Conservation (phyloP, 2,888 invertebrate species). For the Melanostoma mellinum region DNA sequence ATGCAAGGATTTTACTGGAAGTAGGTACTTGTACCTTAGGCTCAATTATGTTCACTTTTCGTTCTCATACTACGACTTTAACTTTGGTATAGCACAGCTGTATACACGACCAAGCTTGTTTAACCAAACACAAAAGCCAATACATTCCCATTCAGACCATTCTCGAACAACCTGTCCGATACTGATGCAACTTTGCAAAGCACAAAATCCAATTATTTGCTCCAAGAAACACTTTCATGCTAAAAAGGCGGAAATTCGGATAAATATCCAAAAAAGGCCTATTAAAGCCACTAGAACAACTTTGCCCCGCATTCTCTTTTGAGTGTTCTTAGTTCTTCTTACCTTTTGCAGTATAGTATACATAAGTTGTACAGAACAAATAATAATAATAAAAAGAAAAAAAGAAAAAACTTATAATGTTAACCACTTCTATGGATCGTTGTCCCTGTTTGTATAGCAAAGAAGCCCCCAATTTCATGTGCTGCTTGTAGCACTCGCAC, state of each 20-base stretch:
- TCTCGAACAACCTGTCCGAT: slow-evolving; percentile 8
- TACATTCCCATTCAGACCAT: neutral
- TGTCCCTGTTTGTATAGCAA: slow-evolving; percentile 35
- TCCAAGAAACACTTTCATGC: slow-evolving; percentile 27
- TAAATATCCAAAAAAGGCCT: slow-evolving; percentile 42
- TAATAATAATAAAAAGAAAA: slow-evolving; percentile 5
- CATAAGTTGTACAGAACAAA: neutral
- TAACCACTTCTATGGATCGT: slow-evolving; percentile 50
- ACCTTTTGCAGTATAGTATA: neutral
- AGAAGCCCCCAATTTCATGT: slow-evolving; percentile 26
- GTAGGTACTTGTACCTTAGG: too few species aligned
- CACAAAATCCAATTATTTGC: slow-evolving; percentile 46
- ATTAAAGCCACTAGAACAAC: slow-evolving; percentile 43
- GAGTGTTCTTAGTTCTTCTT: slow-evolving; percentile 13
- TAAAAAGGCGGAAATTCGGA: slow-evolving; percentile 39
- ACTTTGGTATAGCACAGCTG: too few species aligned
- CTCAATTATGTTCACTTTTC: too few species aligned
- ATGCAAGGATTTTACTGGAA: too few species aligned
- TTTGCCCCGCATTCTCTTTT: slow-evolving; percentile 9
- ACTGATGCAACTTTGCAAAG: slow-evolving; percentile 10
- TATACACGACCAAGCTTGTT: neutral
- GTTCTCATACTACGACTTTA: too few species aligned
- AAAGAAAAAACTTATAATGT: slow-evolving; percentile 38
- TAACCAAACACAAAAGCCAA: neutral
- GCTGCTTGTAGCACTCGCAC: slow-evolving; percentile 21